Base-by-base conservation (phyloP, 2,797 vertebrate genomes). In the Phataginus tetradactyla region DNA sequence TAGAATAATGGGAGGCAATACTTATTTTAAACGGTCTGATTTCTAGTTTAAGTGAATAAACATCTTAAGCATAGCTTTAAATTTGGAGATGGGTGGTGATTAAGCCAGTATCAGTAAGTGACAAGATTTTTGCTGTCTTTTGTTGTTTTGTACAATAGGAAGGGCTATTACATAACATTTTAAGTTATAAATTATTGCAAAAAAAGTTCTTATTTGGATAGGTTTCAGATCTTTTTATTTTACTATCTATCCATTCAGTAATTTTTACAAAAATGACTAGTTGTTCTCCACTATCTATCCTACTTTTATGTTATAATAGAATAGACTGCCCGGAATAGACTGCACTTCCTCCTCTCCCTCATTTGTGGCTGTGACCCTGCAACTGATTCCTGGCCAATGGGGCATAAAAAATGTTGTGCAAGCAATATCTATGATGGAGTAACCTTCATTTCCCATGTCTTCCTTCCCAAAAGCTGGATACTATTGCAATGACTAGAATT, bases 71-170 rank as follows among this genome's bases (percentile, higher is more conserved):
- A 91, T 29, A 42, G 4, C 42, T 88, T 94, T 91, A 66, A 59
- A 86, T 86, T 74, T 75, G 39, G 6, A 69, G 18, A 86, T 61
- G 17, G 3, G 1, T 23, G 15, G 42, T 71, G 18, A 81, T 34
- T 85, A 71, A 96, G 25, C 53, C 7, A 45, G 14, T 55, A 39
- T n/a, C 4, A 37, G 6, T 49, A 93, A 51, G 7, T 37, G 18
- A 79, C 14, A 84, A 20, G 74, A 93, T 78, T 79, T 92, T 85
- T 81, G 10, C 59, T 88, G 2, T 80, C 74, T 79, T 92, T 85
- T 81, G 13, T 53, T 83, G 2, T 80, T 91, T 86, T 77, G 4
- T 72, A 32, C 2, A 39, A 94, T 84, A 81, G 7, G 5, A 78
- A 64, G 7, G 7, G 0, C 15, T 68, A 11, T 45, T 79, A 15